These are phyloP conservation scores for Parasteatoda tepidariorum DNA, from an alignment of 1,140 invertebrate genomes.

Conservation along the genomic window DNA sequence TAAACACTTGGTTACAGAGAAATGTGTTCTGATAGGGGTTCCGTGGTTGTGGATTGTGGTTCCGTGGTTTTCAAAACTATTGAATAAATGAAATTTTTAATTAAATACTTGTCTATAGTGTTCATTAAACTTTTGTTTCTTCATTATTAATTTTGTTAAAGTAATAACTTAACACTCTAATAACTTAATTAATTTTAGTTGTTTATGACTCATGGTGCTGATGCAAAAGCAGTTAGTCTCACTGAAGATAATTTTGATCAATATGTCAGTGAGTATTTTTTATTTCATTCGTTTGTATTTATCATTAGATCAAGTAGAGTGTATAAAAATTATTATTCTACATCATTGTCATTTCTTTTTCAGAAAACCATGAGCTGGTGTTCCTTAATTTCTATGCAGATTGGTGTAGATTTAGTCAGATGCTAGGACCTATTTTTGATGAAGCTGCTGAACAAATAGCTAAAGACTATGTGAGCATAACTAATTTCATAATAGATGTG, in stretches of 20 bases:
- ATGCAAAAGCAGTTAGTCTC: constrained; percentile 43
- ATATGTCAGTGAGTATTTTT: constrained; percentile 45
- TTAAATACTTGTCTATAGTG: not conserved
- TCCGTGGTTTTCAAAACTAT: no score
- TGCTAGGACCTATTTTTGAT: constrained; percentile 95
- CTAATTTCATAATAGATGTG: no score
- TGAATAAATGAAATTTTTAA: not conserved
- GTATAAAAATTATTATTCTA: no score
- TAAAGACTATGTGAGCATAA: constrained; percentile 75
- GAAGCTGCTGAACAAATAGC: constrained; percentile 90
- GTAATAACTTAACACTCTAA: no score
- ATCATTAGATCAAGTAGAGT: no score
- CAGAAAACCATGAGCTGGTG: constrained; percentile 63
- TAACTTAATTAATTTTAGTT: no score
- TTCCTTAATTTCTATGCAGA: constrained; percentile 65
- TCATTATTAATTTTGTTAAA: constrained; percentile 14
- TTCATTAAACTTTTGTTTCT: not conserved
- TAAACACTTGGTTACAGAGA: no score
- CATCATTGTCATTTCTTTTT: constrained; percentile 5
- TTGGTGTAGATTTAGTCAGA: constrained; percentile 83
- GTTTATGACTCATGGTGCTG: not conserved
- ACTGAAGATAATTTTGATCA: constrained; percentile 54
- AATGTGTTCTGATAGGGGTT: no score
- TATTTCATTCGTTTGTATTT: no score
- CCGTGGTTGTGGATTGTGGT: no score